Evolutionary conservation across 2,797 vertebrate genomes (phyloP).

Genomic region (Falco concolor): DNA sequence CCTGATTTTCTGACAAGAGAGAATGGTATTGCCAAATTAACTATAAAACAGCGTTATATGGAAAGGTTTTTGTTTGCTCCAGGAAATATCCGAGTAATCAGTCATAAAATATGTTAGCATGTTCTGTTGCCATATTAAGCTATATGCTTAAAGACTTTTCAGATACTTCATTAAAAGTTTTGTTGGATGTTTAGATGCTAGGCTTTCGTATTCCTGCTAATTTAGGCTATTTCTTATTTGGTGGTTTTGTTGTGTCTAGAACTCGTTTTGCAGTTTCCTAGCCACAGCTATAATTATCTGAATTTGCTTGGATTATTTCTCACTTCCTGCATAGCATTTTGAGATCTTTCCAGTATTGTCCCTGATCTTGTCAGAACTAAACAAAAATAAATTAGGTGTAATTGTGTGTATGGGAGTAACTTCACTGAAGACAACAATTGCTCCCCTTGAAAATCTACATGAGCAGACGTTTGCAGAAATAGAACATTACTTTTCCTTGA

Average conservation of each 20-base stretch:
- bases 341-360: conserved; percentile 4
- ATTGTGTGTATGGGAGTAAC: neutral
- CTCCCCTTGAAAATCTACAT: neutral
- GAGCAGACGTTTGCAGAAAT: neutral
- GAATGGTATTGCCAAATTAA: neutral
- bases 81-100: neutral
- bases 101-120: neutral
- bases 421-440: neutral
- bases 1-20: neutral
- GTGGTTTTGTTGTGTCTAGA: neutral
- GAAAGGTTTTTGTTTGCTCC: neutral
- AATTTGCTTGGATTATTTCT: conserved; percentile 12
- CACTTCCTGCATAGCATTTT: neutral
- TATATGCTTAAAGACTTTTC: neutral
- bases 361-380: neutral
- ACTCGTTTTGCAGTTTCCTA: neutral
- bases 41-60: neutral
- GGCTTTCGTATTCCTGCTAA: neutral
- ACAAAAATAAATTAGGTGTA: neutral
- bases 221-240: neutral
- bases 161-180: neutral
- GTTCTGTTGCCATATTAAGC: neutral
- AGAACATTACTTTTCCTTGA: neutral
- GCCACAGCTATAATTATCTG: conserved; percentile 7
- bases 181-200: neutral